Percentiles rank a stretch among this genome's conserved stretches.
Evolutionary conservation across 2,888 invertebrate species (phyloP).

Genomic region (Diarsia rubi): DNA sequence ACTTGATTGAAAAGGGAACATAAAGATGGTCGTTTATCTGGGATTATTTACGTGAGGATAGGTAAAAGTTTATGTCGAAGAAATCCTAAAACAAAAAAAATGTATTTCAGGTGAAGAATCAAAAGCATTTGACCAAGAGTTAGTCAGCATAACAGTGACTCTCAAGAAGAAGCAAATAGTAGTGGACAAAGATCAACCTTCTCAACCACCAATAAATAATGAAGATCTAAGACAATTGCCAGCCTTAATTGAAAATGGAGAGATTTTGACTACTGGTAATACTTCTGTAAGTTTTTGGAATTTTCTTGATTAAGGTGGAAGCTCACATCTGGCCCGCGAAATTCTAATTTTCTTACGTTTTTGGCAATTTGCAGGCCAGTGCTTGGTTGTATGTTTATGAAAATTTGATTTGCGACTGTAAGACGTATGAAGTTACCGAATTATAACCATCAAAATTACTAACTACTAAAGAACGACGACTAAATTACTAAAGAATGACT

Average conservation of each 20-base stretch:
- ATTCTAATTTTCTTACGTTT: too few species aligned
- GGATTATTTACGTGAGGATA: not conserved
- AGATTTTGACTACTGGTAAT: conserved; percentile 96
- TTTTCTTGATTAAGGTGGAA: not conserved
- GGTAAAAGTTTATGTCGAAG: not conserved
- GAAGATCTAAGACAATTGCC: conserved; percentile 95
- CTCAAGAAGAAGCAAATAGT: conserved; percentile 94
- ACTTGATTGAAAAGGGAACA: not conserved
- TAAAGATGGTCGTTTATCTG: not conserved
- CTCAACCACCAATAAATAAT: conserved; percentile 93
- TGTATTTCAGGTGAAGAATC: conserved; percentile 93
- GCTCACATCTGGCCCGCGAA: too few species aligned
- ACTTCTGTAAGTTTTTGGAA: conserved; percentile 93
- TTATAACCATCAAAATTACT: too few species aligned
- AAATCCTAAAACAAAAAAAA: not conserved
- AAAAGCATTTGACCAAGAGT: conserved; percentile 96
- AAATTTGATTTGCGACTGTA: too few species aligned
- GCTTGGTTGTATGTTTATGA: too few species aligned
- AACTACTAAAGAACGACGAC: too few species aligned
- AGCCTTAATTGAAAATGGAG: conserved; percentile 95
- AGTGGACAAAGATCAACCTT: conserved; percentile 96
- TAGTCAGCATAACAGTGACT: conserved; percentile 94
- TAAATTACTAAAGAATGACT: too few species aligned
- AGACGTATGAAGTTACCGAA: too few species aligned
- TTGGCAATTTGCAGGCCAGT: too few species aligned